Percentiles rank a stretch among this genome's conserved stretches.
Conservation (phyloP, 2,888 invertebrate species). For the Macrophya annulata region DNA sequence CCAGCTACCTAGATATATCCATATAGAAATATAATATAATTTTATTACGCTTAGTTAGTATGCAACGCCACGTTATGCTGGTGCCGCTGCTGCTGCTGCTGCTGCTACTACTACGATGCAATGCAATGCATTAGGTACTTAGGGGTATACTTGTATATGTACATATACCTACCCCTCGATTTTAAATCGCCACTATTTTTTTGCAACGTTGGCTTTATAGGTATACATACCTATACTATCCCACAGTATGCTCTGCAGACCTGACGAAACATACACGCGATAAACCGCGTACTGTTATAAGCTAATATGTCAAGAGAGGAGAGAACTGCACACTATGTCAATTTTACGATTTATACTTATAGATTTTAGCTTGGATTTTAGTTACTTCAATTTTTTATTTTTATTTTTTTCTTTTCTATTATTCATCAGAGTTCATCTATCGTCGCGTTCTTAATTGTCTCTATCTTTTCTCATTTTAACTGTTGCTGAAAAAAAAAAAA, state of each 20-base stretch:
- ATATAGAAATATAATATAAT: too few relatives aligned
- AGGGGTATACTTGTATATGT: background rate
- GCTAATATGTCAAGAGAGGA: background rate
- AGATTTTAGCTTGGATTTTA: background rate
- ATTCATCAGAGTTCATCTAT: too few relatives aligned
- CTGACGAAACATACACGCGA: background rate
- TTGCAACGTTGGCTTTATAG: conserved; percentile 1
- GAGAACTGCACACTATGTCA: too few relatives aligned
- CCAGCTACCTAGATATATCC: too few relatives aligned
- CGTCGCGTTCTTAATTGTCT: too few relatives aligned
- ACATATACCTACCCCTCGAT: background rate
- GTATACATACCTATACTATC: background rate
- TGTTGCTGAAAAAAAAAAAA: too few relatives aligned
- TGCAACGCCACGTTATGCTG: conserved; percentile 15
- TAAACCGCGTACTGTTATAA: background rate
- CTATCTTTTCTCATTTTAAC: too few relatives aligned
- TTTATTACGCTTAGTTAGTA: background rate
- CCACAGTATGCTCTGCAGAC: background rate
- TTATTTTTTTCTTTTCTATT: background rate
- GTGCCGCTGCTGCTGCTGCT: background rate
- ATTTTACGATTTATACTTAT: background rate
- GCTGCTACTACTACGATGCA: background rate
- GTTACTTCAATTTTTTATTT: background rate
- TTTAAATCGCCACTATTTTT: conserved; percentile 4
- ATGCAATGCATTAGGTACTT: conserved; percentile 1